Base-by-base conservation (phyloP, 2,797 vertebrate genomes). In the Thaleichthys pacificus region DNA sequence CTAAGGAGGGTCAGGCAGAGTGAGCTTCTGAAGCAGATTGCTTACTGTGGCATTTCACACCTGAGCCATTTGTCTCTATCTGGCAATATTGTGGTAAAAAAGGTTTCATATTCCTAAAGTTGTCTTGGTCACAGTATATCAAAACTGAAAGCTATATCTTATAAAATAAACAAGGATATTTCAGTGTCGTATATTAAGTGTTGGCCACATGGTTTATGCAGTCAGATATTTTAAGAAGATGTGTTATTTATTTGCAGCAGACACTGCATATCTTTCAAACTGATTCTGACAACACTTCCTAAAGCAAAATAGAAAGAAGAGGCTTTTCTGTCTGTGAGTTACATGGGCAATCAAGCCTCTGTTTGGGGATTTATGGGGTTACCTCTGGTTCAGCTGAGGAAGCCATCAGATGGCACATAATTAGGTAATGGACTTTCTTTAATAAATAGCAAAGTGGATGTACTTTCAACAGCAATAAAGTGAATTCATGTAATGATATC, bases 401-500 rank as follows among this genome's bases (percentile, higher is more conserved):
- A 54, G 26, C 28, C 12, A 57, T 32, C 28, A 11, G 5, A 69
- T 51, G 63, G 71, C 19, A 63, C 63, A 75, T 80, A 72, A 81
- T 81, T 81, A 81, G 69, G 73, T 80, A 84, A 84, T 81, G 82
- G 82, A 72, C 70, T 73, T 69, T 66, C 58, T 71, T 68, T 80
- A 68, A 80, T 51, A 69, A 72, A 74, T 28, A 74, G 68, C 62
- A 17, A 19, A 64, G 58, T 66, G 64, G 72, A 71, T 64, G 47
- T 75, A 71, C 56, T 62, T 74, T 76, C 68, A 61, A 69, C 68
- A 68, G 35, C 61, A 66, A 69, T 71, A 79, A 77, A 72, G 72
- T 21, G 60, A n/a, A 77, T 70, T 67, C 32, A 62, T 72, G 63
- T 35, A 7, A 22, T 24, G 24, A 70, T 24, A 14, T 9, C 35